A percentile compares a stretch with the other conserved stretches of the same genome.
Conservation (phyloP, 2,888 invertebrate species). For the Alviniconcha strummeri region DNA sequence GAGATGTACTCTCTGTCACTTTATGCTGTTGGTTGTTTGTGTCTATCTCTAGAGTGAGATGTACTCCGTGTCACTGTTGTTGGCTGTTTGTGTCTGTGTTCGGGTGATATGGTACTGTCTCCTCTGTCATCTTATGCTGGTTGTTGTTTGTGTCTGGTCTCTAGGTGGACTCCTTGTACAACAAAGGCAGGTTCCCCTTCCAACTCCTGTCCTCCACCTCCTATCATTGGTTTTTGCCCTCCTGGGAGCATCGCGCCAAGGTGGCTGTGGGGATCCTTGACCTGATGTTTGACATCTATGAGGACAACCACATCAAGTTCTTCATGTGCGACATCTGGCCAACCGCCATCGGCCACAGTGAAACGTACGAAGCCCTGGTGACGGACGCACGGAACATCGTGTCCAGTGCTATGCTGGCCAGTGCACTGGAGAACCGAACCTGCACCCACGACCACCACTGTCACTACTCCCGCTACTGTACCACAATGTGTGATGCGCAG, state of each 20-base stretch:
- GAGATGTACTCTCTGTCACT: too few species aligned
- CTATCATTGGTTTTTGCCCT: conserved; percentile 60
- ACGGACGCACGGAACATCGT: conserved; percentile 50
- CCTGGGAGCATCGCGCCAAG: conserved; percentile 59
- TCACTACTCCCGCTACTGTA: conserved; percentile 54
- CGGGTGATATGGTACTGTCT: too few species aligned
- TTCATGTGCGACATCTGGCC: conserved; percentile 63
- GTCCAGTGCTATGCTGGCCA: conserved; percentile 50
- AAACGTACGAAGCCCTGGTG: conserved; percentile 55
- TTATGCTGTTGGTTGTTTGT: too few species aligned
- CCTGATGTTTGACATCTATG: conserved; percentile 58
- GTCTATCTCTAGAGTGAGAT: too few species aligned
- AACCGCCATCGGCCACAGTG: conserved; percentile 56
- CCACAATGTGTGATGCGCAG: conserved; percentile 52
- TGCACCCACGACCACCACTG: conserved; percentile 59
- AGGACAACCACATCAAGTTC: conserved; percentile 56
- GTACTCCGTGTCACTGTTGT: too few species aligned
- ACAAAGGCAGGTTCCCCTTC: conserved; percentile 21
- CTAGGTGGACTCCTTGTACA: background rate
- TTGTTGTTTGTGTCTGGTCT: background rate
- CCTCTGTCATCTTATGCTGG: background rate
- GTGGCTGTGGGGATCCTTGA: conserved; percentile 64
- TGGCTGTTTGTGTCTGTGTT: background rate
- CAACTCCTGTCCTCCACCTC: conserved; percentile 42
- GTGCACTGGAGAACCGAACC: conserved; percentile 42